Conservation (phyloP, 2,888 invertebrate species). For the Cryptus armator region DNA sequence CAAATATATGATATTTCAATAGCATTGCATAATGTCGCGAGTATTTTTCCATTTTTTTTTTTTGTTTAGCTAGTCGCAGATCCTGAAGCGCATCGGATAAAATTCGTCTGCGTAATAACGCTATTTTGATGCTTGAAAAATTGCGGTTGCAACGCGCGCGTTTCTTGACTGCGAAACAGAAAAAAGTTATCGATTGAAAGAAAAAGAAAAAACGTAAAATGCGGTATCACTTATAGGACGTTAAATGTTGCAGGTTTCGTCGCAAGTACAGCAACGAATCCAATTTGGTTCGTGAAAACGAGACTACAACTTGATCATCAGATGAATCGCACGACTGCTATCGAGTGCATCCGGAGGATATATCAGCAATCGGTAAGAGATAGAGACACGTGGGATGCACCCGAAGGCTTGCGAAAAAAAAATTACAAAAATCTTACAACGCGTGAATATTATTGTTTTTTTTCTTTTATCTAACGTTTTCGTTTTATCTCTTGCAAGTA, state of each 20-base stretch:
- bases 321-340: constrained; percentile 89
- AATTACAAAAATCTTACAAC: background rate
- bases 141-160: background rate
- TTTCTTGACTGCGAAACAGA: background rate
- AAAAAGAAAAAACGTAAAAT: background rate
- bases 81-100: background rate
- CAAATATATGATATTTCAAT: constrained; percentile 24
- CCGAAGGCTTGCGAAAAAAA: constrained; percentile 51
- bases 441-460: background rate
- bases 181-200: background rate
- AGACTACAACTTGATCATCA: constrained; percentile 96
- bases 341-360: constrained; percentile 93
- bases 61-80: background rate
- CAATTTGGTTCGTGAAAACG: constrained; percentile 99
- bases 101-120: background rate
- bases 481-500: no score
- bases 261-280: constrained; percentile 98
- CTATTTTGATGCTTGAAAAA: background rate
- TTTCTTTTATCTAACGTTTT: background rate
- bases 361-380: constrained; percentile 91
- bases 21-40: constrained; percentile 24
- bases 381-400: constrained; percentile 52
- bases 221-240: constrained; percentile 34
- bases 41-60: background rate
- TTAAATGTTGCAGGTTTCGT: constrained; percentile 91